A percentile compares a stretch with the other conserved stretches of the same genome.
These are phyloP conservation scores for Sebastes oblongus DNA, from an alignment of 2,797 vertebrate genomes.

Conservation along the genomic window DNA sequence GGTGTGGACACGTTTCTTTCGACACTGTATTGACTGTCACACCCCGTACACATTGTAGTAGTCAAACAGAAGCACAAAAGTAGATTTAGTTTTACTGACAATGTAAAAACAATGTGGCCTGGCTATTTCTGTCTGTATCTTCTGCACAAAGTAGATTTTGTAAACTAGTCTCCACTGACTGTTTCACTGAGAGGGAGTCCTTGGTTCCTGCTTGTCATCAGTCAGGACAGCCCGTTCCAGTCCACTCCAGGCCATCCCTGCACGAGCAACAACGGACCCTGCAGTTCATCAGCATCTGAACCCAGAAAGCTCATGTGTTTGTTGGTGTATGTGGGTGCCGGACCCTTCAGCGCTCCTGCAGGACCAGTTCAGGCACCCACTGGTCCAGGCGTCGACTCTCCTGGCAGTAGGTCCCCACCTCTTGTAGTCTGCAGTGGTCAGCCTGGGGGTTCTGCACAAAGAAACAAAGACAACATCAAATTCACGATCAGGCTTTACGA, in stretches of 20 bases:
- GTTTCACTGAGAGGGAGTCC: constrained; percentile 12
- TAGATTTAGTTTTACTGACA: constrained; percentile 4
- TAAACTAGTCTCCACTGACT: constrained; percentile 4
- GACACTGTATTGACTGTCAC: constrained; percentile 4
- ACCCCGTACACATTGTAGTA: constrained; percentile 9
- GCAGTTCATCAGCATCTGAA: constrained; percentile 38
- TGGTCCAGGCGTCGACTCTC: constrained; percentile 89
- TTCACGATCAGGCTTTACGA: neutral
- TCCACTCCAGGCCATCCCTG: constrained; percentile 9
- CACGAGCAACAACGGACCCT: constrained; percentile 21
- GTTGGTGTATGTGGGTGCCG: neutral
- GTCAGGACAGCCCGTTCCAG: neutral
- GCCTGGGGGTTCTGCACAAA: constrained; percentile 84
- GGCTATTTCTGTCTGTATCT: constrained; percentile 5
- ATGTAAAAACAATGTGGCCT: constrained; percentile 7
- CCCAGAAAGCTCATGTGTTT: constrained; percentile 19
- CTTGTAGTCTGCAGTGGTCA: constrained; percentile 85
- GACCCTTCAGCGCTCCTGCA: constrained; percentile 87
- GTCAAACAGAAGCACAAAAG: constrained; percentile 6
- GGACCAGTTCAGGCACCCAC: constrained; percentile 89
- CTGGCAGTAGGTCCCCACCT: constrained; percentile 89
- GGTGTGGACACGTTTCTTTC: constrained; percentile 38
- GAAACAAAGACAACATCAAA: neutral
- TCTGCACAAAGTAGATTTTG: constrained; percentile 20
- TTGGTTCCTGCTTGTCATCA: constrained; percentile 4